Conservation (phyloP, 1,140 invertebrate species). For the Caenorhabditis latens region DNA sequence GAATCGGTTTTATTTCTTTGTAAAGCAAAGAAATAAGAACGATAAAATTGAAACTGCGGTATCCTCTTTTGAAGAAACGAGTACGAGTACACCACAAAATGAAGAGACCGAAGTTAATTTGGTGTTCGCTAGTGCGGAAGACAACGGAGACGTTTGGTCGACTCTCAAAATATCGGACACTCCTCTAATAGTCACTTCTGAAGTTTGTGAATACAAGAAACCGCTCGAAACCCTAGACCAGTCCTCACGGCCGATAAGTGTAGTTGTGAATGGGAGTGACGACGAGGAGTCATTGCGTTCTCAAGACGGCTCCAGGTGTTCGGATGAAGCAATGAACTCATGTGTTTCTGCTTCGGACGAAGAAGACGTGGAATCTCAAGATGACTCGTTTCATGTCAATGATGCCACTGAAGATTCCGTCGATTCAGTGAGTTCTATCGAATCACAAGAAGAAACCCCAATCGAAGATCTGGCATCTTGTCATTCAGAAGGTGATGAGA, state of each 20-base stretch:
- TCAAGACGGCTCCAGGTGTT: conserved; percentile 44
- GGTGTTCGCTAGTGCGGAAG: conserved; percentile 52
- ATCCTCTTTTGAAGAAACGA: not conserved
- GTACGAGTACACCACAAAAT: conserved; percentile 2
- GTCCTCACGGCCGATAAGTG: not conserved
- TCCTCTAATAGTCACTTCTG: conserved; percentile 35
- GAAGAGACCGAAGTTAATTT: conserved; percentile 44
- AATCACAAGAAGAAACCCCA: not conserved
- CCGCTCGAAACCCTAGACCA: not conserved
- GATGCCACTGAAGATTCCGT: conserved; percentile 9
- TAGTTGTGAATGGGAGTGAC: conserved; percentile 16
- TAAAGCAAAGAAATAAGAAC: conserved; percentile 15
- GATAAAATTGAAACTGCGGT: not conserved
- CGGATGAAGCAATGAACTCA: conserved; percentile 24
- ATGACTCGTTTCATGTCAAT: conserved; percentile 26
- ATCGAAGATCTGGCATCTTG: conserved; percentile 3
- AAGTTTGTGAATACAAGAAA: not conserved
- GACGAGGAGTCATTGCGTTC: conserved; percentile 17
- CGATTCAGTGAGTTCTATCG: conserved; percentile 15
- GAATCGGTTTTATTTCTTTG: conserved; percentile 52
- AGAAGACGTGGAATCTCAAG: conserved; percentile 23
- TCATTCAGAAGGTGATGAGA: not conserved
- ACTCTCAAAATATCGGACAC: conserved; percentile 2
- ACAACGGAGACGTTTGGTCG: conserved; percentile 20
- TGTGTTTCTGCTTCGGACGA: conserved; percentile 24